Base-by-base conservation (phyloP, 2,113 vertebrate genomes). In the Argyrosomus japonicus region DNA sequence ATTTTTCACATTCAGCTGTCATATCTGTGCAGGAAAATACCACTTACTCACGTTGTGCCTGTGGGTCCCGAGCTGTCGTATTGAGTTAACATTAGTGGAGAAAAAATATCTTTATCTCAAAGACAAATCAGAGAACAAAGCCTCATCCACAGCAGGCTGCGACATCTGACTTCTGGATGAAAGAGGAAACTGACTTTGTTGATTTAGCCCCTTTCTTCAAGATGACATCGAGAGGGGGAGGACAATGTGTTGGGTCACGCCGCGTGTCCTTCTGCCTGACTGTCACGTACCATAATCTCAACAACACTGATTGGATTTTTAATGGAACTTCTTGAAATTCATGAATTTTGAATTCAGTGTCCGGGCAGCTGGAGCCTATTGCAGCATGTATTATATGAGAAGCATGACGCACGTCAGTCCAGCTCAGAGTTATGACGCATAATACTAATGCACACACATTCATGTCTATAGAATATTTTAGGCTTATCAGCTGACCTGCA, bases 1-100 rank as follows among this genome's bases (percentile, higher is more conserved):
- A 76, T 82, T 84, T 23, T 40, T 65, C 73, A 80, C 72, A 73
- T 77, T 78, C 19, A 1, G 54, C 82, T 62, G 64, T 71, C 71
- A 67, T 13, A 47, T 84, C 8, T 71, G 29, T 63, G 53, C 56
- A 40, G 58, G 12, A 65, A 74, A 75, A 71, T 11, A 21, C 6
- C 40, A 18, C 57, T 68, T 61, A 23, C 27, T 56, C 72, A 67
- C 29, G 57, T 58, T 51, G 57, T 72, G 17, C 18, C 23, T 9
- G 9, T 19, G 43, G 43, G 40, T 74, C 61, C 7, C 32, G 0
- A 32, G 43, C 21, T 29, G 40, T 68, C 79, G 29, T 17, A 23
- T 4, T 70, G 17, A n/a, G 8, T 85, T n/a, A n/a, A n/a, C n/a
- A n/a, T n/a, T 68, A 17, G 27, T 2, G 3, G 48, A 62, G 27